phyloP scores from a whole-genome alignment of 2,888 invertebrate genomes.

The Gymnocheta viridis region DNA sequence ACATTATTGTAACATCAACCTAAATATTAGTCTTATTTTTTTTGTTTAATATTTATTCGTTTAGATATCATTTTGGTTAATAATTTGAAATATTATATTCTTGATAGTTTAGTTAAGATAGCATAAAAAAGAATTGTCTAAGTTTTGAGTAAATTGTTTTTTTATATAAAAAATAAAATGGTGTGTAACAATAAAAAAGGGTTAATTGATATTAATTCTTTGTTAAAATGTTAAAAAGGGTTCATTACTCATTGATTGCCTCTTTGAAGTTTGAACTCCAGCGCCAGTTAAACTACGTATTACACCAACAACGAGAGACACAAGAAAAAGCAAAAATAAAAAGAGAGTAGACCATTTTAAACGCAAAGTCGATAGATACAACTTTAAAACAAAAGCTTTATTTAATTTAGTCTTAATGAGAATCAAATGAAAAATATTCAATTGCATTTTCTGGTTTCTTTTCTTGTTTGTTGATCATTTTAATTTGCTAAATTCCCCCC shows the following conservation, averaged over 20 bases:
- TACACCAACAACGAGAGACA: constrained; percentile 71
- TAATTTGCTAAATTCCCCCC: not conserved
- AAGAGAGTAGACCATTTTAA: constrained; percentile 76
- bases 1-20: constrained; percentile 74
- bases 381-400: constrained; percentile 52
- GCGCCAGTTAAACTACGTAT: constrained; percentile 85
- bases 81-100: constrained; percentile 67
- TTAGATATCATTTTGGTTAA: constrained; percentile 66
- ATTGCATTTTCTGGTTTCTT: constrained; percentile 71
- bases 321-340: constrained; percentile 71
- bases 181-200: constrained; percentile 78
- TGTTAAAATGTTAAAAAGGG: constrained; percentile 66
- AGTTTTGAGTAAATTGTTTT: constrained; percentile 74
- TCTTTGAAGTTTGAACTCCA: constrained; percentile 98
- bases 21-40: constrained; percentile 62
- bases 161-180: constrained; percentile 73
- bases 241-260: constrained; percentile 89
- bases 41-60: constrained; percentile 37
- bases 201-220: constrained; percentile 59
- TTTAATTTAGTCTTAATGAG: constrained; percentile 65
- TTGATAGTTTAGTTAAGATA: constrained; percentile 70
- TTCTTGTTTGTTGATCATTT: not conserved
- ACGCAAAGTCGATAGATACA: constrained; percentile 51
- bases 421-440: constrained; percentile 71
- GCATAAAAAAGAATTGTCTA: constrained; percentile 73